Conservation (phyloP, 2,113 vertebrate species). For the Calidris pygmaea region DNA sequence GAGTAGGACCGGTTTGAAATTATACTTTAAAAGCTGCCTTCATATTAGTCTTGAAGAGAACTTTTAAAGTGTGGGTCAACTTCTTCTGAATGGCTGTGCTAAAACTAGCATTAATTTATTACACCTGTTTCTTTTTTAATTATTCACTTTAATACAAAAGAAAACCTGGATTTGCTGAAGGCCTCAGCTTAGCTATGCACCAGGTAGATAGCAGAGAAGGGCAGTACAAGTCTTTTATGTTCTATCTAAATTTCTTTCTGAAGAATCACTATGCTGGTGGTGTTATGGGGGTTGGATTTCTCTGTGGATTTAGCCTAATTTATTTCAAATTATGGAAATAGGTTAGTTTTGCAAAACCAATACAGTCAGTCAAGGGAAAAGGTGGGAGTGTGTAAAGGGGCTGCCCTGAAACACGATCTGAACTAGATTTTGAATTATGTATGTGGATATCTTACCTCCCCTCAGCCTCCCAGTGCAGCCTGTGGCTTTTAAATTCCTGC, state of each 20-base stretch:
- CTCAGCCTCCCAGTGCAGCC: neutral
- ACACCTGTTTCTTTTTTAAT: neutral
- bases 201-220: neutral
- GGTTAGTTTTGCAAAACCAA: slow-evolving; percentile 24
- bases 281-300: neutral
- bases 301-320: slow-evolving; percentile 42
- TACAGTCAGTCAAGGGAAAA: neutral
- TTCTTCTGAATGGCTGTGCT: neutral
- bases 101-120: neutral
- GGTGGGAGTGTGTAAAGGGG: neutral
- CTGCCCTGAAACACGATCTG: neutral
- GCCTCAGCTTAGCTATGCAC: neutral
- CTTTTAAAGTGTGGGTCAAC: neutral
- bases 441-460: neutral
- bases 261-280: neutral
- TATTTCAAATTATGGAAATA: neutral
- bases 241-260: neutral
- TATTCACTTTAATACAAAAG: neutral
- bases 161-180: neutral
- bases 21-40: neutral
- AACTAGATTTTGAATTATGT: slow-evolving; percentile 8
- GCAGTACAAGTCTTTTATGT: neutral
- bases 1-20: neutral
- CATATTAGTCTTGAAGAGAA: neutral
- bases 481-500: neutral